phyloP scores from a whole-genome alignment of 1,140 invertebrate species.

The Dendroctonus valens region DNA sequence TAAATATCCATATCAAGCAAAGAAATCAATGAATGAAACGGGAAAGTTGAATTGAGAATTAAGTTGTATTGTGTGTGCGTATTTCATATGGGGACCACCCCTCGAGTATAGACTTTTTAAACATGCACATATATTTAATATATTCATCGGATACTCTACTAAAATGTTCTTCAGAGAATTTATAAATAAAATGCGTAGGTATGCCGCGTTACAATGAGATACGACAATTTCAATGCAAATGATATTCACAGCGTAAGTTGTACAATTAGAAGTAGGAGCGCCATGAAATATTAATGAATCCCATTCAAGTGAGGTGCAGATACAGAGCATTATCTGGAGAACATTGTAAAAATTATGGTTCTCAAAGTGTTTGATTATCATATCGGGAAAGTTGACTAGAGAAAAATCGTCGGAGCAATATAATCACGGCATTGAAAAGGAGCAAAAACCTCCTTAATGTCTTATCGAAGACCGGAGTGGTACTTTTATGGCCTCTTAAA shows the following conservation, averaged over 20 bases:
- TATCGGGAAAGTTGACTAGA: no score
- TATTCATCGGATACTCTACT: not conserved
- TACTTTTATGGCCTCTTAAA: constrained; percentile 1
- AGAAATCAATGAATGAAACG: no score
- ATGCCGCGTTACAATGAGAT: constrained; percentile 5
- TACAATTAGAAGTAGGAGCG: constrained; percentile 7
- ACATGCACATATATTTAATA: not conserved
- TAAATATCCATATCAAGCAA: no score
- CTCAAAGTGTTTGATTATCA: no score
- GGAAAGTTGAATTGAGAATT: no score
- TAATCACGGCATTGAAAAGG: no score
- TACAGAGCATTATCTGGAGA: not conserved
- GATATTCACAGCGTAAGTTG: constrained; percentile 7
- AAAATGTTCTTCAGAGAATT: constrained; percentile 2
- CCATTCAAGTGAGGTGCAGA: not conserved
- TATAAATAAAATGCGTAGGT: constrained; percentile 7
- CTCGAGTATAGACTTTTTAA: not conserved
- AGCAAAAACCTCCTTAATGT: no score
- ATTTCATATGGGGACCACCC: no score
- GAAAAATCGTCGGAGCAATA: no score
- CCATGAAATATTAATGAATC: constrained; percentile 1
- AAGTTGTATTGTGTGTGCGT: no score
- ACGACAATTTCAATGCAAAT: not conserved
- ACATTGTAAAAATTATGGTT: no score
- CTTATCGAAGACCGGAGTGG: not conserved